Evolutionary conservation across 2,113 vertebrate genomes (phyloP), one percentile per base, ranked within the genome.

Genomic region (Rattus norvegicus): DNA sequence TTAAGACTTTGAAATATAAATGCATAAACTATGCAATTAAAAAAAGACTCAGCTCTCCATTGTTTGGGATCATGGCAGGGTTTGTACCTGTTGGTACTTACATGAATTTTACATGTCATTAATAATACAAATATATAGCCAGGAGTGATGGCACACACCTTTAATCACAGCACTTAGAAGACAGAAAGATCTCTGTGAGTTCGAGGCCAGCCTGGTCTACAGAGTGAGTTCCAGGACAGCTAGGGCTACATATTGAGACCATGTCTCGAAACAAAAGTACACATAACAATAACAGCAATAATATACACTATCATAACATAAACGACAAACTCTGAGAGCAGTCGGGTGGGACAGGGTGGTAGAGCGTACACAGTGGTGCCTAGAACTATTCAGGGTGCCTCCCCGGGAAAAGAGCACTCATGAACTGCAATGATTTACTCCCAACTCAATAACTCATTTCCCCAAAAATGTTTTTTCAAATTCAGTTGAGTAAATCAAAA

Each of bases 401-500:
- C 47, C 61, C 65, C 72, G 56, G 56, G 70, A 81, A 59, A 54
- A 86, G 69, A 85, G 33, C 24, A 73, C 65, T 90, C 94, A 70
- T 88, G 12, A 94, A 89, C 70, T 33, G 72, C 65, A 95, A 49
- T 59, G 85, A 43, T 79, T 92, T 92, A 47, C 28, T 63, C 52
- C 63, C 79, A 92, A 72, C 56, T 95, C 88, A 76, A 26, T 72
- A 90, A 75, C 63, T 97, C 92, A 70, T 94, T 96, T 95, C 93
- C 56, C 84, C 88, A 97, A 94, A 95, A 93, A 65, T 36, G 80
- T 91, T 95, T 90, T 94, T 90, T 93, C 69, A 92, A 96, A 92
- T 96, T 97, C 88, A 93, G 19, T 90, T 17, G 2, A 93, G 72
- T 95, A 98, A 94, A 93, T 94, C 85, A 97, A 96, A 98, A 97